Percentiles rank a stretch among this genome's conserved stretches.
Evolutionary conservation across 2,888 invertebrate species (phyloP).

Genomic region (Lordiphosa fenestrarum): DNA sequence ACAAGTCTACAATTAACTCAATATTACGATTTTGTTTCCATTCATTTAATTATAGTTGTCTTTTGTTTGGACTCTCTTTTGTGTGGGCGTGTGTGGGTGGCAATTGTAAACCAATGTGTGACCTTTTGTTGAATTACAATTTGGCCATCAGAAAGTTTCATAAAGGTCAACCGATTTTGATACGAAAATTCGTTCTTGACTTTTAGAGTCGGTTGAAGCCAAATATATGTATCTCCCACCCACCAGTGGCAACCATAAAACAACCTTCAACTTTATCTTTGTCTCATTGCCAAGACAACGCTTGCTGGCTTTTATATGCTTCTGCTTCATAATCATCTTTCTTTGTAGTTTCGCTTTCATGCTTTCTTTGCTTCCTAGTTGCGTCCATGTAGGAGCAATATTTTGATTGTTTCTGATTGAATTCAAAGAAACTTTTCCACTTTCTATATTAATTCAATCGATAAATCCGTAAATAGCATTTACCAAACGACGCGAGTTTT

Average conservation of each 20-base stretch:
- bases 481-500: conserved; percentile 51
- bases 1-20: conserved; percentile 38
- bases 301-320: conserved; percentile 23
- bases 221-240: not conserved
- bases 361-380: conserved; percentile 14
- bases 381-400: not conserved
- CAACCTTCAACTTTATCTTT: conserved; percentile 45
- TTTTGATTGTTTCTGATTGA: conserved; percentile 1
- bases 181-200: conserved; percentile 31
- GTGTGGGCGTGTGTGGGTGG: not conserved
- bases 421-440: not conserved
- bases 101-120: conserved; percentile 11
- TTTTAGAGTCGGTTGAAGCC: conserved; percentile 18
- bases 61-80: conserved; percentile 4
- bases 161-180: conserved; percentile 36
- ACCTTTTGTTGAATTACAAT: conserved; percentile 32
- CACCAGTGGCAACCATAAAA: conserved; percentile 1
- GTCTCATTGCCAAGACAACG: conserved; percentile 51
- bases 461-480: conserved; percentile 65
- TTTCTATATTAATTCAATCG: conserved; percentile 48
- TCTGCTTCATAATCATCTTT: conserved; percentile 46
- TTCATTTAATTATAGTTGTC: conserved; percentile 39
- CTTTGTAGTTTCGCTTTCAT: not conserved
- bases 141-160: conserved; percentile 27
- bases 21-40: conserved; percentile 40